Percentiles rank a stretch among this genome's conserved stretches.
Conservation (phyloP, 2,113 vertebrate species). For the Cavia aperea region DNA sequence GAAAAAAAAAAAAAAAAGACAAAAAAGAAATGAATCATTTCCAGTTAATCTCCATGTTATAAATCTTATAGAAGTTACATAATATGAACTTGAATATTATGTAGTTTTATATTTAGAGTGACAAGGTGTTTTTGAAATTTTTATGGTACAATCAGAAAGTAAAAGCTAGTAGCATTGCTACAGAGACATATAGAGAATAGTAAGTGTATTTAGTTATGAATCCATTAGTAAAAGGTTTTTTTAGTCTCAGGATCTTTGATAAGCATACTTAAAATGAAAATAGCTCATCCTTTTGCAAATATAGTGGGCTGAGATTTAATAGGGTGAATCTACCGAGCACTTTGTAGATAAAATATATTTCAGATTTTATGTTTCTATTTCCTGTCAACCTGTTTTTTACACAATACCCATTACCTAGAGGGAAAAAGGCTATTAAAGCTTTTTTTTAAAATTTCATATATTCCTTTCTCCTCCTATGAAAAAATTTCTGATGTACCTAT, state of each 20-base stretch:
- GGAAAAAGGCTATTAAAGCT: neutral
- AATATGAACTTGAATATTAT: neutral
- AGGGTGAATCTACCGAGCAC: neutral
- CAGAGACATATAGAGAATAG: neutral
- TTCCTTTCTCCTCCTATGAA: too few relatives aligned
- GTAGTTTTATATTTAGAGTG: constrained; percentile 2
- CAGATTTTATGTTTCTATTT: constrained; percentile 32
- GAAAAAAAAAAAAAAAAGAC: too few relatives aligned
- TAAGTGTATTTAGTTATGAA: constrained; percentile 18
- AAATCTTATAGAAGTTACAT: neutral
- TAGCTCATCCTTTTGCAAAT: constrained; percentile 39
- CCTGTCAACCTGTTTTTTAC: neutral
- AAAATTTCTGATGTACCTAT: neutral
- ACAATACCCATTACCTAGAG: neutral
- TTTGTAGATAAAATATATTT: neutral
- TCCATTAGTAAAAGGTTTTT: constrained; percentile 40
- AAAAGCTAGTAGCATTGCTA: constrained; percentile 1
- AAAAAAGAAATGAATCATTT: neutral
- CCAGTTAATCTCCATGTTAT: neutral
- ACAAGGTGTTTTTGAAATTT: constrained; percentile 3
- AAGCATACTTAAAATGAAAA: constrained; percentile 47
- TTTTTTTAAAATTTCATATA: neutral
- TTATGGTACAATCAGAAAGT: constrained; percentile 25
- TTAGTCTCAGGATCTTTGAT: constrained; percentile 31
- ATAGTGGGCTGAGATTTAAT: constrained; percentile 27